Percentiles rank a stretch among this genome's conserved stretches.
phyloP scores from a whole-genome alignment of 2,113 vertebrate genomes.

The Dicrurus megarhynchus region DNA sequence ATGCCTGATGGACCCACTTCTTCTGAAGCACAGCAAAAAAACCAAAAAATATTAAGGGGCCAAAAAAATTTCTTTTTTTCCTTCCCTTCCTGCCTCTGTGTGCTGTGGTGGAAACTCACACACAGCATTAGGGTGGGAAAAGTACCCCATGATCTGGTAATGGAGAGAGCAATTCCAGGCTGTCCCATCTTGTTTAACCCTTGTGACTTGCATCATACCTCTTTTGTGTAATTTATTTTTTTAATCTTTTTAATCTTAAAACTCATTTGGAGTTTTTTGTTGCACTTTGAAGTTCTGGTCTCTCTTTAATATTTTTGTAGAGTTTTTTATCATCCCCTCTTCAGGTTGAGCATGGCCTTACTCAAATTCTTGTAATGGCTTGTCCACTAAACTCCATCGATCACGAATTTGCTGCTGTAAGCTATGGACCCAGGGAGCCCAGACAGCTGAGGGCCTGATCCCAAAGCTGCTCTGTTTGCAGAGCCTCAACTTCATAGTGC shows the following conservation, averaged over 20 bases:
- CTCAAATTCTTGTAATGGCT: background rate
- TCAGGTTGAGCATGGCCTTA: background rate
- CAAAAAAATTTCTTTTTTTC: background rate
- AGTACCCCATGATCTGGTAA: background rate
- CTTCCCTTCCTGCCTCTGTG: background rate
- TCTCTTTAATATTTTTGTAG: background rate
- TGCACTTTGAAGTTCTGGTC: background rate
- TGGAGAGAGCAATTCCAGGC: background rate
- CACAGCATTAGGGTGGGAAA: background rate
- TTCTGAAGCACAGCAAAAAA: background rate
- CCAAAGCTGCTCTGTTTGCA: background rate
- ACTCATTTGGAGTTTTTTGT: background rate
- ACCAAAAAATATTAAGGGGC: background rate
- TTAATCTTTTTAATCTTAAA: background rate
- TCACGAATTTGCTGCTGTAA: background rate
- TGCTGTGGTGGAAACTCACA: background rate
- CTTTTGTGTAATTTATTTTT: background rate
- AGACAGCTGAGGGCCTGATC: background rate
- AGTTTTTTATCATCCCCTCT: background rate
- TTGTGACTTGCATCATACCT: background rate
- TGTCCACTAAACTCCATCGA: fast-evolving
- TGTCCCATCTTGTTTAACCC: background rate
- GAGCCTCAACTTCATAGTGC: background rate
- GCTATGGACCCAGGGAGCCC: background rate
- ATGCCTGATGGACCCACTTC: background rate